Percentiles rank a stretch among this genome's conserved stretches.
These are phyloP conservation scores for Macrobrachium rosenbergii DNA, from an alignment of 1,140 invertebrate genomes.

Conservation along the genomic window DNA sequence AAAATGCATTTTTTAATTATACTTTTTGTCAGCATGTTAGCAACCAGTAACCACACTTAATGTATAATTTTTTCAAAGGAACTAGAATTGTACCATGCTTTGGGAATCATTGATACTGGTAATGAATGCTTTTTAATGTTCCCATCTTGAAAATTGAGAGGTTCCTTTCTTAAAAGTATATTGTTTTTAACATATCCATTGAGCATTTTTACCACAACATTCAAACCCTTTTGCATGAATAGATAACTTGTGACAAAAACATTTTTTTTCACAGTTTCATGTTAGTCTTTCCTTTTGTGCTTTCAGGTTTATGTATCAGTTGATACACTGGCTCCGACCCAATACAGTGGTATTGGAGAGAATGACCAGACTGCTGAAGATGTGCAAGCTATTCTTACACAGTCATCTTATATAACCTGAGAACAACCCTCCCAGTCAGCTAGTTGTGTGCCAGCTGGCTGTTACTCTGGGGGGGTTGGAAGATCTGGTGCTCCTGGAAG, in stretches of 20 bases:
- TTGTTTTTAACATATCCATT: no score
- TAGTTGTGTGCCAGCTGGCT: conserved; percentile 40
- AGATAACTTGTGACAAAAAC: no score
- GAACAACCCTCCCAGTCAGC: conserved; percentile 55
- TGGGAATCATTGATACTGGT: no score
- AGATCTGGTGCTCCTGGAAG: neutral
- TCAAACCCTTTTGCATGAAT: no score
- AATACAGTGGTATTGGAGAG: conserved; percentile 55
- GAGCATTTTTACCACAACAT: no score
- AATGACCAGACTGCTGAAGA: conserved; percentile 49
- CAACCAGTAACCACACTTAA: no score
- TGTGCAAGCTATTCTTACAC: conserved; percentile 55
- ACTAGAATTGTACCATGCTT: no score
- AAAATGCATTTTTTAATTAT: no score
- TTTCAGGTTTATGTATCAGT: conserved; percentile 59
- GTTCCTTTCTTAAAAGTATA: neutral
- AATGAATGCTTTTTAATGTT: neutral
- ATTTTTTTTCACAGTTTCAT: no score
- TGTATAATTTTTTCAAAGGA: no score
- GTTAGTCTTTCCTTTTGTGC: neutral
- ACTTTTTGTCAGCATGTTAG: no score
- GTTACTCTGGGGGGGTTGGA: conserved; percentile 42
- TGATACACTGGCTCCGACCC: conserved; percentile 52
- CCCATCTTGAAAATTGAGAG: neutral
- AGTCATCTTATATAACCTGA: conserved; percentile 55